Base-by-base conservation (phyloP, 2,113 vertebrate species). In the Mungos mungo region DNA sequence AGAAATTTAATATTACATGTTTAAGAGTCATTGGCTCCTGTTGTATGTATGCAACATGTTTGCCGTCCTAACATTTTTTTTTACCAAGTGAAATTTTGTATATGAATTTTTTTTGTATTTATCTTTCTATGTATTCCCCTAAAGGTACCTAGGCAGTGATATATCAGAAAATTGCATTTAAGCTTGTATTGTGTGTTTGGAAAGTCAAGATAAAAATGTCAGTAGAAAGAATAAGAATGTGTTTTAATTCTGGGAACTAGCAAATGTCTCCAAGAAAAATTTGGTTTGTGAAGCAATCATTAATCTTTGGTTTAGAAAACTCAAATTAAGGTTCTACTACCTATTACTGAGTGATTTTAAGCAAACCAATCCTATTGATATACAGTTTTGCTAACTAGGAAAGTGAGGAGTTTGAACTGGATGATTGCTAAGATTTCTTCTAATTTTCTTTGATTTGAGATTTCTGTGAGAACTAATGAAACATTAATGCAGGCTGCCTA, bases 1-100 rank as follows among this genome's bases (percentile, higher is more conserved):
- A 77, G 74, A 77, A 27, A 90, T 90, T 95, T 97, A 95, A 96
- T 97, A 94, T 95, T 85, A 94, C 35, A 76, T 68, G 71, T 96
- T 95, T 96, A 85, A 60, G 81, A 57, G 13, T 81, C 33, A 27
- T 83, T 38, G 12, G 38, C 29, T 95, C 60, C 66, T 63, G 23
- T 57, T 87, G 33, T 93, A 38, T 84, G 33, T 23, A 90, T 57
- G 35, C 27, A 83, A 92, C 27, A 63, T 60, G 31, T 57, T 29
- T 90, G n/a, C 27, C 81, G 52, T 74, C 60, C 80, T 95, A 65
- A 72, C 13, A 79, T 66, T 81, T 93, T 74, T 74, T 38, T 86
- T 12, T 57, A 80, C 88, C 82, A 79, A 91, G 81, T 33, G 85
- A 84, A 79, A 88, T 81, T 93, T 84, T 88, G 25, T 68, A 76